Evolutionary conservation across 2,113 vertebrate species (phyloP).

Genomic region (Syngnathus floridae): DNA sequence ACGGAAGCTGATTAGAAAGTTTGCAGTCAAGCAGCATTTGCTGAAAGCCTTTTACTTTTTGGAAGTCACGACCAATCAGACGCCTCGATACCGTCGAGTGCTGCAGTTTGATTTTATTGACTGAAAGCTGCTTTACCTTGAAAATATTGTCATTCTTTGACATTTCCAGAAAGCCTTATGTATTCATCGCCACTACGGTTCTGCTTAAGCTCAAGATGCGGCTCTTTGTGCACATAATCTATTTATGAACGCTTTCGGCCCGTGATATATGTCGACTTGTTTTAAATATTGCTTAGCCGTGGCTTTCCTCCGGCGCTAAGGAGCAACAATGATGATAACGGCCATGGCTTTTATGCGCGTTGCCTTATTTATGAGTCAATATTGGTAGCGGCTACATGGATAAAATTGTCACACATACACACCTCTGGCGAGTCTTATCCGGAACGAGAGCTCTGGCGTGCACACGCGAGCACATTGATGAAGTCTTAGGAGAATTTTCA

Average conservation of each 20-base stretch:
- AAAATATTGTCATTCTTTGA: background rate
- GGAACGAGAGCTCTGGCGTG: conserved; percentile 37
- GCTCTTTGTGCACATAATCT: conserved; percentile 39
- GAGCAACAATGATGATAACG: conserved; percentile 58
- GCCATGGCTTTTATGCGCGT: conserved; percentile 56
- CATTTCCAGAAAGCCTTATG: no score
- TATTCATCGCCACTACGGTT: no score
- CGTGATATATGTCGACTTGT: conserved; percentile 45
- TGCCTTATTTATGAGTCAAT: conserved; percentile 66
- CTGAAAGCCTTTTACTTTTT: conserved; percentile 52
- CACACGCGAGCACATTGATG: conserved; percentile 5
- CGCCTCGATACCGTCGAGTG: conserved; percentile 72
- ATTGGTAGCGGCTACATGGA: conserved; percentile 58
- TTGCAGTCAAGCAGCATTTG: conserved; percentile 12
- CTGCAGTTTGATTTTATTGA: background rate
- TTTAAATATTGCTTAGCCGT: conserved; percentile 52
- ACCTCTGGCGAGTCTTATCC: conserved; percentile 56
- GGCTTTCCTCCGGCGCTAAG: conserved; percentile 45
- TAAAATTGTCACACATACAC: conserved; percentile 51
- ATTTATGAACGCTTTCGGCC: conserved; percentile 17
- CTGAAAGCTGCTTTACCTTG: background rate
- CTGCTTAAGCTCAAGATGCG: conserved; percentile 43
- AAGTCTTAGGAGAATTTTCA: conserved; percentile 11
- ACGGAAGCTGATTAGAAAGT: background rate
- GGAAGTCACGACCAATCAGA: conserved; percentile 69